These are phyloP conservation scores for Melangyna quadrimaculata DNA, from an alignment of 2,888 invertebrate genomes.

Conservation along the genomic window DNA sequence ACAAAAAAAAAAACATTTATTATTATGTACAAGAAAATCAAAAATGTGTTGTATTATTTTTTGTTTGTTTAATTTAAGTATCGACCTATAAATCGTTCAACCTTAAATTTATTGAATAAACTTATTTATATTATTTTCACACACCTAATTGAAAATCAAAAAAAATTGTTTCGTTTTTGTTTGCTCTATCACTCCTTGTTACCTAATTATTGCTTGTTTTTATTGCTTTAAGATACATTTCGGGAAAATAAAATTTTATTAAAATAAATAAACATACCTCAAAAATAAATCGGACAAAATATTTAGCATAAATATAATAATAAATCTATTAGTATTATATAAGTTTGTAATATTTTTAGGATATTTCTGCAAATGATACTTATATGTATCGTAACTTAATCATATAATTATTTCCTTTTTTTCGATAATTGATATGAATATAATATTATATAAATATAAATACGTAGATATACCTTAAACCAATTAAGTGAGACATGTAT, in stretches of 20 bases:
- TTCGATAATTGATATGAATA: slow-evolving; percentile 55
- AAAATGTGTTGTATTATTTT: not conserved
- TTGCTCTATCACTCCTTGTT: slow-evolving; percentile 30
- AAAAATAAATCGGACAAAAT: slow-evolving; percentile 45
- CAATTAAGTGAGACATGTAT: slow-evolving; percentile 62
- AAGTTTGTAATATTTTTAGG: slow-evolving; percentile 68
- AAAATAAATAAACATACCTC: slow-evolving; percentile 54
- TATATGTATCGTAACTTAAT: slow-evolving; percentile 66
- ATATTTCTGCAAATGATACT: slow-evolving; percentile 66
- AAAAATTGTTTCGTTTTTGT: not conserved
- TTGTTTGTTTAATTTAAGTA: not conserved
- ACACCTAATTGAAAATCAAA: not conserved
- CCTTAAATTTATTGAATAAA: not conserved
- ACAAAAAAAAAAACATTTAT: too few relatives aligned
- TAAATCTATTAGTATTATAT: slow-evolving; percentile 65
- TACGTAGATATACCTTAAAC: slow-evolving; percentile 45
- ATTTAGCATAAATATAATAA: slow-evolving; percentile 48
- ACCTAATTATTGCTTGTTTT: slow-evolving; percentile 51
- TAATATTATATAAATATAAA: slow-evolving; percentile 1
- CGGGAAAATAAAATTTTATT: slow-evolving; percentile 31
- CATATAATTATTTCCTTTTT: slow-evolving; percentile 62
- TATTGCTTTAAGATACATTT: slow-evolving; percentile 59
- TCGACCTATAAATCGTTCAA: not conserved
- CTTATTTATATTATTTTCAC: not conserved
- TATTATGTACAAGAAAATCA: not conserved